Evolutionary conservation across 2,113 vertebrate species (phyloP).

Genomic region (Chloropsis cyanopogon): DNA sequence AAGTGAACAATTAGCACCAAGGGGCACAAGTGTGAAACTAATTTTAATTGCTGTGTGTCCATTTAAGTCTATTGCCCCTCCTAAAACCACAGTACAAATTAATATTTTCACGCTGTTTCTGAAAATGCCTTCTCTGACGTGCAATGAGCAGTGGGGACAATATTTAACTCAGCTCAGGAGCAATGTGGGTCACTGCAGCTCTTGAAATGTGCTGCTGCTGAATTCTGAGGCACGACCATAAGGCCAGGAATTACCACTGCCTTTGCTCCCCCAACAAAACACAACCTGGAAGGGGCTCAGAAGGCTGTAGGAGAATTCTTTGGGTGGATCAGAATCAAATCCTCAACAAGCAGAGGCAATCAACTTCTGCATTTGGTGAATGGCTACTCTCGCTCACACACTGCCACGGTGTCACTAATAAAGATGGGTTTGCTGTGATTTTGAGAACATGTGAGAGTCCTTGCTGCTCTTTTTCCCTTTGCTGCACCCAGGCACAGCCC

Average conservation of each 20-base stretch:
- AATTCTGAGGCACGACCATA: not conserved
- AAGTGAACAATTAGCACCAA: not conserved
- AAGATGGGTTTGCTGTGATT: not conserved
- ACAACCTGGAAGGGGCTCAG: not conserved
- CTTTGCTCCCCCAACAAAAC: not conserved
- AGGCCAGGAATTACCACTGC: not conserved
- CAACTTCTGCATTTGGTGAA: not conserved
- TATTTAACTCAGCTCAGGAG: not conserved
- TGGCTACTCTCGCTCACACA: not conserved
- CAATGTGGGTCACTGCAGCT: not conserved
- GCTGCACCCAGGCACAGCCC: not conserved
- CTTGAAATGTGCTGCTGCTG: not conserved
- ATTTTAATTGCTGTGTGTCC: not conserved
- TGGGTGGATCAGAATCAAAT: not conserved
- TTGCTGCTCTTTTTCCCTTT: not conserved
- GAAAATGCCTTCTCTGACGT: not conserved
- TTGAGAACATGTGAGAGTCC: not conserved
- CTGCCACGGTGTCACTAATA: not conserved
- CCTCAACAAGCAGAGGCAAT: not conserved
- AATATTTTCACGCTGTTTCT: not conserved
- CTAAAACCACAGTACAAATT: not conserved
- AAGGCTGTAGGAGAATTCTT: not conserved
- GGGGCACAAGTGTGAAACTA: not conserved
- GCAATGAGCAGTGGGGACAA: not conserved
- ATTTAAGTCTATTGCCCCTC: not conserved